phyloP scores from a whole-genome alignment of 2,797 vertebrate genomes.

The Myotis vivesi region DNA sequence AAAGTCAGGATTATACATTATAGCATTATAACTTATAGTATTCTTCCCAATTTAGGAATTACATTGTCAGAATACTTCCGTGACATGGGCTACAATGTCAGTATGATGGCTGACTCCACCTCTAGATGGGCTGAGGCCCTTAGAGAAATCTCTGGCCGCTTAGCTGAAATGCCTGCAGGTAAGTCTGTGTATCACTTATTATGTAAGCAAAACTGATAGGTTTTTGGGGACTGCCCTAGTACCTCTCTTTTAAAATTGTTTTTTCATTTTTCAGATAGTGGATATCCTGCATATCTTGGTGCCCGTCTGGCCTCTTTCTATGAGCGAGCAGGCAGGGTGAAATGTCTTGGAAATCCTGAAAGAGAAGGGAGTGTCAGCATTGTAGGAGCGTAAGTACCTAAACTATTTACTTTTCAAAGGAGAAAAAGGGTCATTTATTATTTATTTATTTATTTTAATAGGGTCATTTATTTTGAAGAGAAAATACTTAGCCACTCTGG shows the following conservation, averaged over 20 bases:
- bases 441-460: too few species aligned
- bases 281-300: conserved; percentile 94
- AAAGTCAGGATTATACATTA: neutral
- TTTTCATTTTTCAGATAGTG: conserved; percentile 86
- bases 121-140: conserved; percentile 99
- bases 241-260: neutral
- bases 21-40: conserved; percentile 26
- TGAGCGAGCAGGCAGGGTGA: conserved; percentile 95
- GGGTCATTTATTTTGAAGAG: conserved; percentile 27
- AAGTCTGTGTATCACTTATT: conserved; percentile 70
- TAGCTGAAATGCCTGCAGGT: conserved; percentile 99
- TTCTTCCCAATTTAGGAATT: conserved; percentile 88
- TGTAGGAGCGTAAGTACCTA: conserved; percentile 94
- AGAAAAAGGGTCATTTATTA: neutral
- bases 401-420: conserved; percentile 19
- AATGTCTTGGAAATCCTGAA: conserved; percentile 97
- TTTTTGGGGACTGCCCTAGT: neutral
- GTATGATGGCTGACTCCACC: conserved; percentile 99
- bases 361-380: conserved; percentile 98
- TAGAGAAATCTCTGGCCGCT: conserved; percentile 96
- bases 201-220: neutral
- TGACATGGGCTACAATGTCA: conserved; percentile 99
- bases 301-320: conserved; percentile 97
- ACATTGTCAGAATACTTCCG: conserved; percentile 98
- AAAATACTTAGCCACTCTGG: neutral